These are phyloP conservation scores for Dysidea cf. avara DNA, from an alignment of 37 sponge, comb jelly and placozoan species.

Conservation along the genomic window DNA sequence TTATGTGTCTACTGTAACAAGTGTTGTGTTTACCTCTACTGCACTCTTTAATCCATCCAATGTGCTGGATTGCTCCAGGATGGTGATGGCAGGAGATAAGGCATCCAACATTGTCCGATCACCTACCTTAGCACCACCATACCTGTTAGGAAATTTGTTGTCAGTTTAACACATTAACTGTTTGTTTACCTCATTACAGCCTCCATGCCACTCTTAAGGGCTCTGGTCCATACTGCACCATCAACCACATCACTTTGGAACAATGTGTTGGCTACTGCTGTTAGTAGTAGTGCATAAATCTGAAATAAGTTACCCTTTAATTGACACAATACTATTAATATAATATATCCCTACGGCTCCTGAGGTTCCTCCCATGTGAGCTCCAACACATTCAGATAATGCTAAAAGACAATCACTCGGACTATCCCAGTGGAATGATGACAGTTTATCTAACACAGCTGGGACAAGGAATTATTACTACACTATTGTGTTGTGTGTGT, in stretches of 20 bases:
- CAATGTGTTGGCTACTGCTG: conserved; percentile 30
- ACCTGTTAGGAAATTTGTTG: conserved; percentile 20
- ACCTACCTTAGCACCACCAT: conserved; percentile 75
- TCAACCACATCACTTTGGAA: background rate
- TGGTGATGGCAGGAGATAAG: no score
- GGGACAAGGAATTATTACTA: background rate
- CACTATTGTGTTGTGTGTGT: no score
- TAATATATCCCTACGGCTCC: no score
- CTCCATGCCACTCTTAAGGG: conserved; percentile 41
- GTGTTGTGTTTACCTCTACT: no score
- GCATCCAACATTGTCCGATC: conserved; percentile 67
- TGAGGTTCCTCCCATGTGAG: conserved; percentile 81
- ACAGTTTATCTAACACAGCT: conserved; percentile 8
- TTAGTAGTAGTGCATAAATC: conserved; percentile 68
- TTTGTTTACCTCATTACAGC: conserved; percentile 47
- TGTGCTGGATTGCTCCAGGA: no score
- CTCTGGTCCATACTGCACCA: conserved; percentile 44
- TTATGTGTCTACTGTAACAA: no score
- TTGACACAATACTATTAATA: background rate
- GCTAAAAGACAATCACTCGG: conserved; percentile 52
- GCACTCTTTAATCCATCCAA: no score
- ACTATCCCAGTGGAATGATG: conserved; percentile 49
- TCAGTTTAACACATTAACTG: background rate
- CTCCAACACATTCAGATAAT: conserved; percentile 38
- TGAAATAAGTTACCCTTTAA: background rate